A percentile compares a stretch with the other conserved stretches of the same genome.
Conservation (phyloP, 2,797 vertebrate genomes). For the Nyctibius grandis region DNA sequence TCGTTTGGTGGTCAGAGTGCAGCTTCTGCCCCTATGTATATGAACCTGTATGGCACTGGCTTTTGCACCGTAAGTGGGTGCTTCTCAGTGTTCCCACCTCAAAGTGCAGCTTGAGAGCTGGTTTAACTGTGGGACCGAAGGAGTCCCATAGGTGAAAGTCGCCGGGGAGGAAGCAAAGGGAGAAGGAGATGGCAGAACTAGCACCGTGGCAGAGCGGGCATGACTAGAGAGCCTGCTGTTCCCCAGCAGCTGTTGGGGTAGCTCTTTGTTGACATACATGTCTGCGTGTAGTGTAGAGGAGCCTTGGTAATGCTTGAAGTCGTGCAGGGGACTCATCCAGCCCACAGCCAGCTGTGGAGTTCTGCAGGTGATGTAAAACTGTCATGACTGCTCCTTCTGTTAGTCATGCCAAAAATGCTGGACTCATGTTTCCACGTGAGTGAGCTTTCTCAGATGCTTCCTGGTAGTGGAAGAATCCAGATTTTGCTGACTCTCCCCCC, state of each 20-base stretch:
- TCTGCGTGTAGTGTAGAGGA: rapidly evolving
- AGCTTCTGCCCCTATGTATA: neutral
- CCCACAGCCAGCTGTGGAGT: neutral
- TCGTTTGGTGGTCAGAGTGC: neutral
- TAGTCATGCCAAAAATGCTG: neutral
- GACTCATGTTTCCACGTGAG: neutral
- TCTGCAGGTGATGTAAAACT: neutral
- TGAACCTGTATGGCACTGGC: neutral
- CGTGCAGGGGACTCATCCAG: neutral
- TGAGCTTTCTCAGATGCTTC: neutral
- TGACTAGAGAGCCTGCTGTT: neutral
- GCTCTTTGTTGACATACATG: rapidly evolving
- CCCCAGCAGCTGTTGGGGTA: neutral
- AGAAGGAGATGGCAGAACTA: neutral
- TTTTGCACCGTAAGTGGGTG: rapidly evolving
- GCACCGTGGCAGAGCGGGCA: neutral
- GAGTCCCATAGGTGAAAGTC: neutral
- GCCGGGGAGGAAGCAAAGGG: neutral
- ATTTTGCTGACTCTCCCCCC: neutral
- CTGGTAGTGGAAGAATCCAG: neutral
- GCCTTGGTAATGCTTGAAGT: neutral
- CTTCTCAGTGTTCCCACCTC: neutral
- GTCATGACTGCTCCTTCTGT: neutral
- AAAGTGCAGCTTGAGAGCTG: neutral
- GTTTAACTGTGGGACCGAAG: rapidly evolving